Evolutionary conservation across 2,113 vertebrate genomes (phyloP).

Genomic region (Amblyornis subalaris): DNA sequence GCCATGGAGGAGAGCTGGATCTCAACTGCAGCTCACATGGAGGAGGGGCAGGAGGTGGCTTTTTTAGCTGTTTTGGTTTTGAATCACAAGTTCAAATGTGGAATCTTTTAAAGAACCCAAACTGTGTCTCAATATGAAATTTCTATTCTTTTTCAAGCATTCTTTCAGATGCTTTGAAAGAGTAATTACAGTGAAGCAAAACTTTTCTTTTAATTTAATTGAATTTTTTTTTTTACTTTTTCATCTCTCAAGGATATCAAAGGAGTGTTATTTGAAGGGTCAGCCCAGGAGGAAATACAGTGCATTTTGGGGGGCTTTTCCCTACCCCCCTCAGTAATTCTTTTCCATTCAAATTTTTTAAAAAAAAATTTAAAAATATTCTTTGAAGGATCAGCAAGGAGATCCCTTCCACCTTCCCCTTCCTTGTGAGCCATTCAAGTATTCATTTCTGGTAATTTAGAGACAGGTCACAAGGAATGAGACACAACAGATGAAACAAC

Average conservation of each 20-base stretch:
- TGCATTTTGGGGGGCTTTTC: accelerated
- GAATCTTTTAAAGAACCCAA: not conserved
- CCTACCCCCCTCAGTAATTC: not conserved
- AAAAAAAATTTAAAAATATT: not conserved
- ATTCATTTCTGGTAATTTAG: not conserved
- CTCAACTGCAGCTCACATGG: not conserved
- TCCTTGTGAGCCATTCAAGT: not conserved
- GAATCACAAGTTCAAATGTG: not conserved
- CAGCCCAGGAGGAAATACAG: not conserved
- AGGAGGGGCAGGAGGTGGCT: not conserved
- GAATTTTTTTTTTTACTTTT: not conserved
- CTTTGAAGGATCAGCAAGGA: not conserved
- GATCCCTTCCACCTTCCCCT: not conserved
- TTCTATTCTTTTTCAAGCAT: not conserved
- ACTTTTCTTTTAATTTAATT: not conserved
- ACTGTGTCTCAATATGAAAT: not conserved
- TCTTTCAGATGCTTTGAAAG: not conserved
- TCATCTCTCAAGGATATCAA: not conserved
- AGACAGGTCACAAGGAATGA: not conserved
- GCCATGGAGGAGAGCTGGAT: not conserved
- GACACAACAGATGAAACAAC: accelerated
- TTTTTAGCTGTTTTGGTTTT: not conserved
- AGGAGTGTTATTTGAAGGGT: not conserved
- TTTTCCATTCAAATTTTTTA: not conserved
- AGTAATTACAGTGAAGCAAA: not conserved